Percentiles rank a stretch among this genome's conserved stretches.
These are phyloP conservation scores for Choristoneura rosaceana DNA, from an alignment of 2,888 invertebrate genomes.

Conservation along the genomic window DNA sequence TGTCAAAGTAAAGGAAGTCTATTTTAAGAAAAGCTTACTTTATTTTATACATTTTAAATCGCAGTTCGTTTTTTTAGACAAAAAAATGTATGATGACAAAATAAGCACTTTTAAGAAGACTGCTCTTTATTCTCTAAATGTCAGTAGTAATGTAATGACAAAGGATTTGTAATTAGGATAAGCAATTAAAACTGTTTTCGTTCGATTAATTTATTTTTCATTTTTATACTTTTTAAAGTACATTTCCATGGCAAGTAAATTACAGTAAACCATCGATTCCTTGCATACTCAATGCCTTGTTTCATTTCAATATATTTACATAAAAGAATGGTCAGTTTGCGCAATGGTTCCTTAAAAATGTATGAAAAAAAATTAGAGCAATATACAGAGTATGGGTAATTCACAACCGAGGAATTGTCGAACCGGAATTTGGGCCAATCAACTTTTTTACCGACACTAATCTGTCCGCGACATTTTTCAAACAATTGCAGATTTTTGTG, in stretches of 20 bases:
- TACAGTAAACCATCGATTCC: slow-evolving; percentile 36
- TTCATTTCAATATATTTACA: slow-evolving; percentile 26
- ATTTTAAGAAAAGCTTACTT: not conserved
- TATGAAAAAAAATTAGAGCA: not conserved
- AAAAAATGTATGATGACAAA: not conserved
- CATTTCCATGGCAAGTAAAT: slow-evolving; percentile 52
- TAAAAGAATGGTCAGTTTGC: slow-evolving; percentile 1
- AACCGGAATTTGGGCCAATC: too few species aligned
- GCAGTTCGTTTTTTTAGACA: too few species aligned
- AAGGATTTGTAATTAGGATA: slow-evolving; percentile 9
- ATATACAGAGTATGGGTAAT: not conserved
- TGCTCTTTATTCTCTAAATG: not conserved
- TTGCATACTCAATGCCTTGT: slow-evolving; percentile 25
- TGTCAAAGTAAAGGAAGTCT: not conserved
- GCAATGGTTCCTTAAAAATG: not conserved
- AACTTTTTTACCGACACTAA: too few species aligned
- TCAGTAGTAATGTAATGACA: not conserved
- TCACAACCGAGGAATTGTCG: too few species aligned
- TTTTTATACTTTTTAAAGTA: slow-evolving; percentile 47
- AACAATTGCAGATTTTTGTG: too few species aligned
- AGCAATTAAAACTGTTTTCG: slow-evolving; percentile 28
- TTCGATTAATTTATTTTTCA: slow-evolving; percentile 36
- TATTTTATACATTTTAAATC: not conserved
- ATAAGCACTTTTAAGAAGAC: not conserved
- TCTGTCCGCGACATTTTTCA: too few species aligned